phyloP scores from a whole-genome alignment of 2,113 vertebrate species.

The Loxodonta africana region DNA sequence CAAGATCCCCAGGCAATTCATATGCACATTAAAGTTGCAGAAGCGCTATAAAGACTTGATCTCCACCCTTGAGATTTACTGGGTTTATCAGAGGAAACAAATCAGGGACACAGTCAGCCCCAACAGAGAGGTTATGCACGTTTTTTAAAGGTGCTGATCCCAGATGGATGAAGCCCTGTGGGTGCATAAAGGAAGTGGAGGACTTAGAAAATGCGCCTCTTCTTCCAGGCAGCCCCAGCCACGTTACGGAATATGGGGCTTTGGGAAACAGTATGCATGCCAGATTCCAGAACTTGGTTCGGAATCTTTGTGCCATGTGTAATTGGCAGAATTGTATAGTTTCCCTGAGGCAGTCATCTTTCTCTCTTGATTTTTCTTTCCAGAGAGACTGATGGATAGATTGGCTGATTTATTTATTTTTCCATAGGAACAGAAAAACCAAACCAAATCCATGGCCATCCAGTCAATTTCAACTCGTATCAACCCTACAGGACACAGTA shows the following conservation, averaged over 20 bases:
- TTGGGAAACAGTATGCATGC: not conserved
- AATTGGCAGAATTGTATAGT: accelerated
- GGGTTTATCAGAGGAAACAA: not conserved
- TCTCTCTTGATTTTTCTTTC: not conserved
- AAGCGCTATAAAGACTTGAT: not conserved
- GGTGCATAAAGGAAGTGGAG: not conserved
- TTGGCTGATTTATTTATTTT: not conserved
- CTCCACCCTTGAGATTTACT: not conserved
- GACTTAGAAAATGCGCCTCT: not conserved
- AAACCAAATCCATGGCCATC: too few species aligned
- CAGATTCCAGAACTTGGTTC: not conserved
- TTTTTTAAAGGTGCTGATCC: not conserved
- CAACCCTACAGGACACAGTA: too few species aligned
- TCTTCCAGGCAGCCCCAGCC: not conserved
- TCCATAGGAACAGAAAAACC: not conserved
- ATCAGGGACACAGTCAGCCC: too few species aligned
- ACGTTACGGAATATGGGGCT: not conserved
- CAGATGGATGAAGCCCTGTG: not conserved
- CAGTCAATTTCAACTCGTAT: too few species aligned
- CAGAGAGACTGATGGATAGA: not conserved
- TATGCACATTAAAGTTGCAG: not conserved
- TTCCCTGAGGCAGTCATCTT: not conserved
- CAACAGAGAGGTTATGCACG: not conserved
- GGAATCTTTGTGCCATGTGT: not conserved
- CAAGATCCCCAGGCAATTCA: not conserved